Conservation (phyloP, 2,888 invertebrate genomes). For the Melanophora roralis region DNA sequence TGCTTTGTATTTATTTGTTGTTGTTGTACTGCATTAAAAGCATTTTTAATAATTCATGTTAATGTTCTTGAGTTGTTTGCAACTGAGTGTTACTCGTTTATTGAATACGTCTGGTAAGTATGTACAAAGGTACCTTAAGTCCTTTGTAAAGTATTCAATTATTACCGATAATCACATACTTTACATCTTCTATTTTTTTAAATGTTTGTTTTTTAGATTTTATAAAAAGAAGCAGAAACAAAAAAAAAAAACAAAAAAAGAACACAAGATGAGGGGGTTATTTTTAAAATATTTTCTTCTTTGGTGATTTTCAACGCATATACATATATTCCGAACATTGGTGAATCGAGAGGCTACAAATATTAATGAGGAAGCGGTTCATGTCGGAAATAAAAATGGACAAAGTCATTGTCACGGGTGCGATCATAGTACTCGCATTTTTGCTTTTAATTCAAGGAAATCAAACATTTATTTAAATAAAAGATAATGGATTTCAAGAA, state of each 20-base stretch:
- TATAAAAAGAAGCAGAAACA: background rate
- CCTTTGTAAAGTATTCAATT: conserved; percentile 52
- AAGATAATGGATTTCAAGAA: too few species aligned
- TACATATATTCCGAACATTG: too few species aligned
- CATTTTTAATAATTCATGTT: conserved; percentile 44
- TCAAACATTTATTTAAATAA: too few species aligned
- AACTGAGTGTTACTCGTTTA: conserved; percentile 36
- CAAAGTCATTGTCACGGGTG: too few species aligned
- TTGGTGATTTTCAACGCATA: too few species aligned
- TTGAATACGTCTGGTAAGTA: background rate
- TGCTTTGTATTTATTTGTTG: background rate
- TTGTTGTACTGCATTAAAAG: conserved; percentile 31
- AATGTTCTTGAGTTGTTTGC: conserved; percentile 41
- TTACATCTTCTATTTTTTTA: conserved; percentile 41
- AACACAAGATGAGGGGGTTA: background rate
- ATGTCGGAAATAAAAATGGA: too few species aligned
- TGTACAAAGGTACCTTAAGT: background rate
- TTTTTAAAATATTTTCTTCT: background rate
- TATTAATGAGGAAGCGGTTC: too few species aligned
- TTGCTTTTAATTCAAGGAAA: too few species aligned
- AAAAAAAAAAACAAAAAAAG: too few species aligned
- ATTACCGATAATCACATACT: conserved; percentile 61
- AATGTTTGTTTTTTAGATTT: conserved; percentile 44
- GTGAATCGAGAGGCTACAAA: too few species aligned
- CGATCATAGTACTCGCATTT: too few species aligned